Conservation (phyloP, 2,113 vertebrate species). For the Poeciliopsis retropinna region DNA sequence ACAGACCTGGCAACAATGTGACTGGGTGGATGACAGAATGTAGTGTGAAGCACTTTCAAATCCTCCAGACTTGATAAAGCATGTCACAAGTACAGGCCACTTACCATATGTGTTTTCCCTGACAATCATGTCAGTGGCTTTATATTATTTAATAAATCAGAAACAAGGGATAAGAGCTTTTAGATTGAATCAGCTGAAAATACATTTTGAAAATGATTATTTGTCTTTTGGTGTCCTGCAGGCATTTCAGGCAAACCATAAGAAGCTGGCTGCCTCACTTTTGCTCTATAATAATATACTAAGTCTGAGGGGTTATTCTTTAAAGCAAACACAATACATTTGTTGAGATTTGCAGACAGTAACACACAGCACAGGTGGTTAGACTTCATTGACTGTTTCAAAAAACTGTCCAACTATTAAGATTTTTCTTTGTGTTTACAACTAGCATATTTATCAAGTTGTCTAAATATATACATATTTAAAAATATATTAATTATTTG, state of each 20-base stretch:
- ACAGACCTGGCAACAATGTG: too few species aligned
- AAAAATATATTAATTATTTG: not conserved
- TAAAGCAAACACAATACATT: too few species aligned
- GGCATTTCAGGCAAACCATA: too few species aligned
- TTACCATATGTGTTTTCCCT: too few species aligned
- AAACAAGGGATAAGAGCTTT: too few species aligned
- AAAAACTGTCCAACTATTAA: not conserved
- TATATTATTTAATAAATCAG: too few species aligned
- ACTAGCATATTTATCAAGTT: not conserved
- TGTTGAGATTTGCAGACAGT: not conserved
- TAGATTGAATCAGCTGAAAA: too few species aligned
- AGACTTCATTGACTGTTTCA: not conserved
- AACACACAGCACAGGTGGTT: not conserved
- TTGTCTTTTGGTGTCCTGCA: too few species aligned
- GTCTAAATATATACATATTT: not conserved
- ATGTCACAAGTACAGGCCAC: too few species aligned
- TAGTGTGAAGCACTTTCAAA: not conserved
- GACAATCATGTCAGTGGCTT: too few species aligned
- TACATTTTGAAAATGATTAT: too few species aligned
- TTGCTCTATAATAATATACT: not conserved
- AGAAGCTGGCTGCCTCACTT: not conserved
- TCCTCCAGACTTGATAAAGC: too few species aligned
- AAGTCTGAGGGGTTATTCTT: not conserved
- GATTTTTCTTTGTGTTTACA: not conserved
- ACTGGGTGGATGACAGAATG: not conserved